Evolutionary conservation across 1,140 invertebrate genomes (phyloP), one percentile per base, ranked within the genome.

Genomic region (Eriosoma lanigerum): DNA sequence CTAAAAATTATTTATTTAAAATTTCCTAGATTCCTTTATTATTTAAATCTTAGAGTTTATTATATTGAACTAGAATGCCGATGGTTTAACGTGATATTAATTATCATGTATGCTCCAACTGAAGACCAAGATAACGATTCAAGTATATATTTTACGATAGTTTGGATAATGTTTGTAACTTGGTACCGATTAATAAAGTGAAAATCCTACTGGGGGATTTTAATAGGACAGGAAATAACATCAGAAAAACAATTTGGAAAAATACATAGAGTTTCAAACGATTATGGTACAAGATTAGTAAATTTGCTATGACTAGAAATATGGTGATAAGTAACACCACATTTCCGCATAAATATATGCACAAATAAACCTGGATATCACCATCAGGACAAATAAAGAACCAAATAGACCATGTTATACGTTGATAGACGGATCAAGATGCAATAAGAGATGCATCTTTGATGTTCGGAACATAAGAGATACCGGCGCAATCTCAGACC

Each of bases 241-340:
- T 81, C 29, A 80, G 48, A 72, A 17, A 21, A 32, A 82, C 72
- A 60, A 82, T 86, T 83, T 15, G 85, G 82, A 81, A 86, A 50
- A 50, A 87, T 82, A 82, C 82, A 86, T 82, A 32, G 70, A 52
- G 19, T n/a, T 4, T 75, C 70, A 15, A 83, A 82, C 70, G 80
- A 82, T 24, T 83, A 83, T 82, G 83, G 81, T 21, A 56, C 76
- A 50, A 68, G 81, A 56, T 68, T 83, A 50, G 13, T 50, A 2
- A 50, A 50, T 50, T 50, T 50, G 48, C 48, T 50, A 50, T 12
- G 10, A 75, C 56, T n/a, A 82, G 82, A 21, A 82, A 81, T 26
- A 78, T 84, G 75, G 80, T 76, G 64, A 58, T 83, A 64, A 60
- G 50, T 9, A 84, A 81, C 32, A 83, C 82, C 13, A 52, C 24